Conservation (phyloP, 2,797 vertebrate genomes). For the Urophycis tenuis region DNA sequence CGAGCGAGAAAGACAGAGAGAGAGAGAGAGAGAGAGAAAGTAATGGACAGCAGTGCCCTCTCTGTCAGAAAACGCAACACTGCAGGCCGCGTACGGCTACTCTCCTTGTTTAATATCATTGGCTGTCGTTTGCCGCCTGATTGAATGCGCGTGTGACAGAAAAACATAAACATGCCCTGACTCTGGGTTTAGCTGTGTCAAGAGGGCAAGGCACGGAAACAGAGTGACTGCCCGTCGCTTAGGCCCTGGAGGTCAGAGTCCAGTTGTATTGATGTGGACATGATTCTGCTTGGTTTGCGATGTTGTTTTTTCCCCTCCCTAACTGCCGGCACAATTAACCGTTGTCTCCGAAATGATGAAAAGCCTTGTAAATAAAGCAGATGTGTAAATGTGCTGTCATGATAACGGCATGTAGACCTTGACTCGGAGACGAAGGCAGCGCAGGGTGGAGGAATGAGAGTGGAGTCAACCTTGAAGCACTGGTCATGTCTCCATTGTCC, state of each 20-base stretch:
- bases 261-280: background rate
- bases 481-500: constrained; percentile 32
- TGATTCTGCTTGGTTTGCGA: background rate
- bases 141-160: background rate
- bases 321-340: background rate
- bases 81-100: background rate
- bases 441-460: background rate
- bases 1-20: background rate
- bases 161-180: background rate
- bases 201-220: background rate
- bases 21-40: background rate
- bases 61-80: background rate
- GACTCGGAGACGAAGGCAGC: background rate
- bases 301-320: background rate
- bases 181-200: background rate
- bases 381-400: background rate
- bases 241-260: background rate
- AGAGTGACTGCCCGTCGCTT: background rate
- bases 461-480: constrained; percentile 34
- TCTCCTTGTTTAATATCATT: background rate
- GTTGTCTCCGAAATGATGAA: background rate
- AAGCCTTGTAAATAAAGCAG: background rate
- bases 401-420: background rate
- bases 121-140: background rate
- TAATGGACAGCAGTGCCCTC: background rate